phyloP scores from a whole-genome alignment of 2,113 vertebrate species.

The Regulus satrapa region DNA sequence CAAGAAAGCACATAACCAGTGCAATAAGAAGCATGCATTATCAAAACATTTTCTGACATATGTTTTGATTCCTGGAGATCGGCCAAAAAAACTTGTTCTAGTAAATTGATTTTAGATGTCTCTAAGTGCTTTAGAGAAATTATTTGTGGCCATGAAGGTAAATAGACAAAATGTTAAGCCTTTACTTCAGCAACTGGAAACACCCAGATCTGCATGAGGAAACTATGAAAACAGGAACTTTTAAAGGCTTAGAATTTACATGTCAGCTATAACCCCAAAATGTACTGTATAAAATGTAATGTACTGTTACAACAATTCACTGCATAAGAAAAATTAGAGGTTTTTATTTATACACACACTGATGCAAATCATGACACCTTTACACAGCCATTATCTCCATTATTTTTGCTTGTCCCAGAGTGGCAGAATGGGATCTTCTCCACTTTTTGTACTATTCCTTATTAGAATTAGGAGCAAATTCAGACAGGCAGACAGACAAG shows the following conservation, averaged over 20 bases:
- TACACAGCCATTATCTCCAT: background rate
- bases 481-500: background rate
- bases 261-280: background rate
- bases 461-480: background rate
- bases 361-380: background rate
- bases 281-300: background rate
- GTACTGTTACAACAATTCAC: background rate
- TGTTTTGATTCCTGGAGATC: background rate
- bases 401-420: background rate
- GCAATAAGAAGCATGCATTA: background rate
- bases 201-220: background rate
- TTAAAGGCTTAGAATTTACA: background rate
- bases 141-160: background rate
- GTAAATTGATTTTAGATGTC: background rate
- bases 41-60: background rate
- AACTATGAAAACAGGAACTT: background rate
- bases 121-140: background rate
- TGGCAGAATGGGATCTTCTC: background rate
- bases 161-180: background rate
- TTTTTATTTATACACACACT: background rate
- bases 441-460: background rate
- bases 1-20: background rate
- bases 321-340: rapidly evolving
- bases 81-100: background rate
- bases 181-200: background rate